Percentiles rank a stretch among this genome's conserved stretches.
These are phyloP conservation scores for Lamprotornis superbus DNA, from an alignment of 2,113 vertebrate species.

Conservation along the genomic window DNA sequence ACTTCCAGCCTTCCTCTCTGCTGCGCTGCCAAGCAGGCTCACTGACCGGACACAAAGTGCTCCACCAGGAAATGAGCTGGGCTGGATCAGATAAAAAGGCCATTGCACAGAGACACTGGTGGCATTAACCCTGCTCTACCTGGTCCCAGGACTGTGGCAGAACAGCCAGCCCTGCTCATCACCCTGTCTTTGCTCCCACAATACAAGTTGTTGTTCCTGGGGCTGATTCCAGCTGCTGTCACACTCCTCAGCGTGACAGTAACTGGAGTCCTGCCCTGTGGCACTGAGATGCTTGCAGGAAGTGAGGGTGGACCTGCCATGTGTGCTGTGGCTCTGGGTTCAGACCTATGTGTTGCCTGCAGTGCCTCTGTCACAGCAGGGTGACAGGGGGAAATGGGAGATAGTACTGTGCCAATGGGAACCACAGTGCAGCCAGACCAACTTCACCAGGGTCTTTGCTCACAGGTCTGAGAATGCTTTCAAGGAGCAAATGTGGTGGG, in stretches of 20 bases:
- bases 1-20: conserved; percentile 64
- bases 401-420: rapidly evolving
- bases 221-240: neutral
- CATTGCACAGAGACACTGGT: neutral
- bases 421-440: rapidly evolving
- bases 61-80: neutral
- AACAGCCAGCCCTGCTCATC: rapidly evolving
- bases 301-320: rapidly evolving
- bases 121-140: conserved; percentile 32
- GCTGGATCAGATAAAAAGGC: neutral
- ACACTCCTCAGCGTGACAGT: rapidly evolving
- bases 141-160: neutral
- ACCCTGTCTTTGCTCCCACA: rapidly evolving
- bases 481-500: neutral
- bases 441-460: neutral
- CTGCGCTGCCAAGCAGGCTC: conserved; percentile 13
- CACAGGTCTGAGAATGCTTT: neutral
- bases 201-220: rapidly evolving
- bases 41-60: neutral
- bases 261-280: rapidly evolving
- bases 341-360: rapidly evolving
- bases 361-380: neutral
- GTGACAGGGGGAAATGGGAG: neutral
- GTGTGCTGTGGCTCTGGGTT: neutral
- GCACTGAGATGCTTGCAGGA: rapidly evolving